Conservation (phyloP, 2,888 invertebrate genomes). For the Agrochola circellaris region DNA sequence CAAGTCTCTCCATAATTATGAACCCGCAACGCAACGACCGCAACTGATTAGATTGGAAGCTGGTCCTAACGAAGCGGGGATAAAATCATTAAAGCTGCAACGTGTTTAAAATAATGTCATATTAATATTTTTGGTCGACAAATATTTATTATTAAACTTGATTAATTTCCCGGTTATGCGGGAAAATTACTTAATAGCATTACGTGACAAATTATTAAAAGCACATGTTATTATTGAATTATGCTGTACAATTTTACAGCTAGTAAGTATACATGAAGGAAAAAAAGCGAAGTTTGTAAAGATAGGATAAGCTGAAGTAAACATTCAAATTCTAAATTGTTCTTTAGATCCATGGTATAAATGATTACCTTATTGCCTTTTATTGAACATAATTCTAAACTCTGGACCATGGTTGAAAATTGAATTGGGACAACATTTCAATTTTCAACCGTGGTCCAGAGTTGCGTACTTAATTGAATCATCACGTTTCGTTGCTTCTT, state of each 20-base stretch:
- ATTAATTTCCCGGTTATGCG: constrained; percentile 12
- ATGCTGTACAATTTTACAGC: not conserved
- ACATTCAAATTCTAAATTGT: not conserved
- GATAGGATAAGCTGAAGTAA: too few species aligned
- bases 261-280: not conserved
- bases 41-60: constrained; percentile 3
- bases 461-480: too few species aligned
- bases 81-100: constrained; percentile 4
- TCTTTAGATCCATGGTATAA: not conserved
- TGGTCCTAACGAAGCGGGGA: constrained; percentile 3
- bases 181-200: constrained; percentile 34
- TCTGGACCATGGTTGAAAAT: not conserved
- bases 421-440: too few species aligned
- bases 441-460: too few species aligned
- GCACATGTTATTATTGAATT: constrained; percentile 12
- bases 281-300: not conserved
- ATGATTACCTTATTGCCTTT: not conserved
- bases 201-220: constrained; percentile 21
- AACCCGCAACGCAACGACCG: too few species aligned
- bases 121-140: constrained; percentile 11
- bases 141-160: constrained; percentile 18
- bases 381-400: not conserved
- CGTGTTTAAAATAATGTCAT: constrained; percentile 3
- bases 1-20: not conserved
- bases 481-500: not conserved